Evolutionary conservation across 2,113 vertebrate genomes (phyloP).

Genomic region (Phainopepla nitens): DNA sequence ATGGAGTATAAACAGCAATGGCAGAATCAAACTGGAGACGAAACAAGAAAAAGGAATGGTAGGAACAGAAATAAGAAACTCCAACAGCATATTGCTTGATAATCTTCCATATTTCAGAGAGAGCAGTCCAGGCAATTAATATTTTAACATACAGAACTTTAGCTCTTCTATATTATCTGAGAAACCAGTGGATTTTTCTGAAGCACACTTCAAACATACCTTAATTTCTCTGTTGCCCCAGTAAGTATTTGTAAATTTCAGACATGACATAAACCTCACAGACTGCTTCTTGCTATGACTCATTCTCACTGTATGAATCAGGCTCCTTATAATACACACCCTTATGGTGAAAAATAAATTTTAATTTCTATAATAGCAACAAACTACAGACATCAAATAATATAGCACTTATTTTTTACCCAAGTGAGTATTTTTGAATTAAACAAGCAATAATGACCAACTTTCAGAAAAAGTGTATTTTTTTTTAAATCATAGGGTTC

Average conservation of each 20-base stretch:
- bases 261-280: not conserved
- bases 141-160: not conserved
- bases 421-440: not conserved
- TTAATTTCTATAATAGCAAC: not conserved
- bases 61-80: not conserved
- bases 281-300: not conserved
- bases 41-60: not conserved
- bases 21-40: not conserved
- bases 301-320: not conserved
- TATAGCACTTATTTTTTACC: not conserved
- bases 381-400: not conserved
- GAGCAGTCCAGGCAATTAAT: not conserved
- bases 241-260: not conserved
- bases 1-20: not conserved
- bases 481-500: not conserved
- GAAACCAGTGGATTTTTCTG: not conserved
- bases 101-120: not conserved
- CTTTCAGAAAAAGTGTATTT: not conserved
- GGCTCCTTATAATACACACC: not conserved
- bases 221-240: not conserved
- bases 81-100: not conserved
- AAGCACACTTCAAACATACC: not conserved
- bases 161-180: not conserved
- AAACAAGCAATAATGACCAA: not conserved
- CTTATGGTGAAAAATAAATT: not conserved